Percentiles rank a stretch among this genome's conserved stretches.
These are phyloP conservation scores for Cloeon dipterum DNA, from an alignment of 2,888 invertebrate species.

Conservation along the genomic window DNA sequence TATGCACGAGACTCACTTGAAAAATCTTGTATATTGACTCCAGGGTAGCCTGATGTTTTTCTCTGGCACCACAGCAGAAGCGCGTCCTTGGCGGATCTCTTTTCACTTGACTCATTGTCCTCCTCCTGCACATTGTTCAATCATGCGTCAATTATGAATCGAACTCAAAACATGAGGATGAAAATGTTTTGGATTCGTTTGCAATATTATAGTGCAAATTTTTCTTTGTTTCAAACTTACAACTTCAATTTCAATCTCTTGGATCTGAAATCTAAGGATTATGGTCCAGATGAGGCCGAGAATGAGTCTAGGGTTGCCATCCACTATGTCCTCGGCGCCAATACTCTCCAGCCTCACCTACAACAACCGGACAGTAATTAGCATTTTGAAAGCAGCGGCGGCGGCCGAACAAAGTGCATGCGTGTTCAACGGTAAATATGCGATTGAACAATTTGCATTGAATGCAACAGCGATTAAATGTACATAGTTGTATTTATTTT, in stretches of 20 bases:
- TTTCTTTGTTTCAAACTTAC: slow-evolving; percentile 26
- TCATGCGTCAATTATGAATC: neutral
- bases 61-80: slow-evolving; percentile 95
- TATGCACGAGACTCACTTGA: slow-evolving; percentile 33
- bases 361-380: slow-evolving; percentile 7
- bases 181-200: too few relatives aligned
- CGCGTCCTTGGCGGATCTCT: slow-evolving; percentile 97
- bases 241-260: slow-evolving; percentile 93
- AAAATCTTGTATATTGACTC: slow-evolving; percentile 74
- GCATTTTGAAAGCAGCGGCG: neutral
- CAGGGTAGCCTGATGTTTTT: slow-evolving; percentile 85
- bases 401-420: neutral
- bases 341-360: slow-evolving; percentile 93
- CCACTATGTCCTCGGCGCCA: slow-evolving; percentile 97
- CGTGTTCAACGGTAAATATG: neutral
- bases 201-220: too few relatives aligned
- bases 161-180: too few relatives aligned
- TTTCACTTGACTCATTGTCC: slow-evolving; percentile 89
- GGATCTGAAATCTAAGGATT: slow-evolving; percentile 95
- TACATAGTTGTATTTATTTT: too few relatives aligned
- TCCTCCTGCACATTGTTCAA: slow-evolving; percentile 42
- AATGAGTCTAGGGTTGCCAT: slow-evolving; percentile 90
- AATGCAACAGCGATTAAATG: too few relatives aligned
- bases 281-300: slow-evolving; percentile 98
- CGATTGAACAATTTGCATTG: neutral